phyloP scores from a whole-genome alignment of 2,797 vertebrate species.

The Sibirionetta formosa region DNA sequence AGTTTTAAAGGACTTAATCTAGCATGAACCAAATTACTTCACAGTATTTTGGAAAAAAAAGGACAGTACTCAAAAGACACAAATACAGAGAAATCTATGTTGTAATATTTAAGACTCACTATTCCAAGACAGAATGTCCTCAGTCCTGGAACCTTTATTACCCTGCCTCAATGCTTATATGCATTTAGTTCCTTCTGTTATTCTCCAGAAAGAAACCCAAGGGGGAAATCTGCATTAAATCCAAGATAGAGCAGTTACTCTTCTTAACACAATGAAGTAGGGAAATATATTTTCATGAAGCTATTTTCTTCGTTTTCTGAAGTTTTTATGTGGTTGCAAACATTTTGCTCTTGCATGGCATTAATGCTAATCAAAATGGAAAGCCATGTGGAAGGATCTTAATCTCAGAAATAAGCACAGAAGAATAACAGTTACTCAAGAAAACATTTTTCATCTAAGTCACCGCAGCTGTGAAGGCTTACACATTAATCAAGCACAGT shows the following conservation, averaged over 20 bases:
- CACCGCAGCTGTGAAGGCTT: background rate
- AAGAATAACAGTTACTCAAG: background rate
- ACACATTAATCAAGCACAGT: background rate
- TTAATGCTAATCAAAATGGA: background rate
- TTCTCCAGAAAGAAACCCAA: no score
- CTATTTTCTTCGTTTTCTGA: background rate
- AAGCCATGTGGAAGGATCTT: background rate
- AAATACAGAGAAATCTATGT: background rate
- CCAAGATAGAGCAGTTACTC: background rate
- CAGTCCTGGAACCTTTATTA: background rate
- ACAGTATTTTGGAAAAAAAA: background rate
- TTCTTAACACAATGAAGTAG: background rate
- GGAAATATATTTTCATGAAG: background rate
- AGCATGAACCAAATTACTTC: background rate
- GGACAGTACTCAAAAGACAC: background rate
- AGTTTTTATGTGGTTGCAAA: background rate
- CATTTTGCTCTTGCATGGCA: background rate
- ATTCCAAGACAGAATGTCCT: background rate
- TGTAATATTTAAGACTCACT: background rate
- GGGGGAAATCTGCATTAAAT: background rate
- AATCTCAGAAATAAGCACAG: background rate
- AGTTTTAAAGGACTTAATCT: background rate
- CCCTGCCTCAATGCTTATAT: background rate
- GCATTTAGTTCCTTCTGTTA: background rate
- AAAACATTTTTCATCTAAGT: background rate